These are phyloP conservation scores for Casuarius casuarius DNA, from an alignment of 2,113 vertebrate genomes.

Conservation along the genomic window DNA sequence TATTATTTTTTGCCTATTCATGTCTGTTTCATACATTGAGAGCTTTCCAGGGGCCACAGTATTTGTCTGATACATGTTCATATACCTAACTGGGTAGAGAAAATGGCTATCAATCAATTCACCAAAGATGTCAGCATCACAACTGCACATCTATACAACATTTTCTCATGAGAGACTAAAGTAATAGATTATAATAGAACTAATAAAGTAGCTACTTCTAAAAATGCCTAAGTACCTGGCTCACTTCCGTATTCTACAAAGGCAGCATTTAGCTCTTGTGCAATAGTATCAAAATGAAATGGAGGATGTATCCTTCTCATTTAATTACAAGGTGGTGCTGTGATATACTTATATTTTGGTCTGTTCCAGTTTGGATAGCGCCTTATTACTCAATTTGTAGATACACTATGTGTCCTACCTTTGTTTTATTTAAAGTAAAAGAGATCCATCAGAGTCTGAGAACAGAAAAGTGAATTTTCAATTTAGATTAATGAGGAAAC, in stretches of 20 bases:
- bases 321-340: background rate
- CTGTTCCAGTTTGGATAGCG: background rate
- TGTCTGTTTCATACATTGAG: background rate
- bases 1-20: rapidly evolving
- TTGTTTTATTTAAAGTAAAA: background rate
- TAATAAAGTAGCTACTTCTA: background rate
- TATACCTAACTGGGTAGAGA: background rate
- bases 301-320: background rate
- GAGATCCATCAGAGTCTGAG: background rate
- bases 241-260: background rate
- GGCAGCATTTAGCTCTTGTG: background rate
- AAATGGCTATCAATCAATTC: background rate
- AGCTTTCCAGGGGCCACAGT: background rate
- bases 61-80: background rate
- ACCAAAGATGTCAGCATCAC: background rate
- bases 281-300: background rate
- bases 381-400: background rate
- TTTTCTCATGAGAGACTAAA: background rate
- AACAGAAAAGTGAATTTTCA: background rate
- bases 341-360: background rate
- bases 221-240: background rate
- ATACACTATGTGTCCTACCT: rapidly evolving
- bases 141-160: background rate
- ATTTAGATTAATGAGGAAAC: background rate
- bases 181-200: background rate